These are phyloP conservation scores for Drosophila ambigua DNA, from an alignment of 1,140 invertebrate species.

Conservation along the genomic window DNA sequence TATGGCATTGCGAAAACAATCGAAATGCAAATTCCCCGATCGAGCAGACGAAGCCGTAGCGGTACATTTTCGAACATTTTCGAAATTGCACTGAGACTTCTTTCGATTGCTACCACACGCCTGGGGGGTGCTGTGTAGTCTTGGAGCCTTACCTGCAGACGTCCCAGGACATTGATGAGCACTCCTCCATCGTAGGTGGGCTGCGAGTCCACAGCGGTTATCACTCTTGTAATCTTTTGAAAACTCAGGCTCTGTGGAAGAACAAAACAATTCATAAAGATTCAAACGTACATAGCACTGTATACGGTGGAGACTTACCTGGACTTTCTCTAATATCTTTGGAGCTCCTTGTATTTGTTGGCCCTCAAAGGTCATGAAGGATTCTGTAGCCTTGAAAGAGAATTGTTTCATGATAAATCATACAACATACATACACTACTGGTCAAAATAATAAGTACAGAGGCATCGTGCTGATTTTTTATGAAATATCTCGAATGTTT, in stretches of 20 bases:
- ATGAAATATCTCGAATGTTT: too few species aligned
- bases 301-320: conserved; percentile 86
- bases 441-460: too few species aligned
- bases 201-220: conserved; percentile 97
- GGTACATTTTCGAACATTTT: too few species aligned
- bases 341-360: conserved; percentile 94
- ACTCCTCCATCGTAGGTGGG: conserved; percentile 98
- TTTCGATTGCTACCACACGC: too few species aligned
- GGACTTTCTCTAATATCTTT: conserved; percentile 97
- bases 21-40: too few species aligned
- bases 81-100: too few species aligned
- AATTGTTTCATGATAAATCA: conserved; percentile 19
- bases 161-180: conserved; percentile 95
- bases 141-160: conserved; percentile 90
- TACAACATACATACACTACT: conserved; percentile 3
- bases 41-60: too few species aligned
- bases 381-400: conserved; percentile 91
- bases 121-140: not conserved
- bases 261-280: not conserved
- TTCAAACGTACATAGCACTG: not conserved
- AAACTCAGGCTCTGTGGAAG: conserved; percentile 90
- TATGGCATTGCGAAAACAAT: too few species aligned
- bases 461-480: too few species aligned
- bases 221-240: conserved; percentile 95
- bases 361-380: conserved; percentile 98